These are phyloP conservation scores for Drosophila fuyamai DNA, from an alignment of 1,140 invertebrate species.

Conservation along the genomic window DNA sequence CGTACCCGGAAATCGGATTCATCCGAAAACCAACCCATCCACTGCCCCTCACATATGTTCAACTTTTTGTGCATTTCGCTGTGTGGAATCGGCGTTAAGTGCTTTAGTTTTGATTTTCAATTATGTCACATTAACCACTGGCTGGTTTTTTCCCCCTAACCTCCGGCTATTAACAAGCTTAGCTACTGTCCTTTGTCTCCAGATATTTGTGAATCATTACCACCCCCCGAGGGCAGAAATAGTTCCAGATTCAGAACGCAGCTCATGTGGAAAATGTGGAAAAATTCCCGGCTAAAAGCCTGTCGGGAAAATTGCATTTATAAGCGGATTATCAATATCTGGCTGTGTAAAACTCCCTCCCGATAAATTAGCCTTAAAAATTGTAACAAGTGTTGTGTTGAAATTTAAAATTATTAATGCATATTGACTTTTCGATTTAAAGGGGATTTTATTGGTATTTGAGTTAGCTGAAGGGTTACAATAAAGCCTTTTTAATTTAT, in stretches of 20 bases:
- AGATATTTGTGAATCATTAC: slow-evolving; percentile 57
- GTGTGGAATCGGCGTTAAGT: slow-evolving; percentile 73
- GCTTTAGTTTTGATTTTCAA: slow-evolving; percentile 84
- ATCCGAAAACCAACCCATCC: slow-evolving; percentile 3
- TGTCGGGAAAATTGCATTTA: slow-evolving; percentile 59
- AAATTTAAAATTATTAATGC: slow-evolving; percentile 48
- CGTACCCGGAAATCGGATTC: slow-evolving; percentile 33
- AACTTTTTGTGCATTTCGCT: slow-evolving; percentile 75
- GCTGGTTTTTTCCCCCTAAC: slow-evolving; percentile 3
- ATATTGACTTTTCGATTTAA: slow-evolving; percentile 61
- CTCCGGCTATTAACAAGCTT: slow-evolving; percentile 65
- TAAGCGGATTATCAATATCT: slow-evolving; percentile 72
- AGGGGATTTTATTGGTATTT: background rate
- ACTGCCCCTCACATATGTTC: slow-evolving; percentile 67
- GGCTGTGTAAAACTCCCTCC: slow-evolving; percentile 8
- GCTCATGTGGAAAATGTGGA: slow-evolving; percentile 72
- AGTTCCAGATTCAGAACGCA: slow-evolving; percentile 39
- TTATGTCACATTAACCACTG: slow-evolving; percentile 80
- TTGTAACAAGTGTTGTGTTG: slow-evolving; percentile 72
- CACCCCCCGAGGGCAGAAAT: slow-evolving; percentile 51
- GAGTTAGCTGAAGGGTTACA: slow-evolving; percentile 4
- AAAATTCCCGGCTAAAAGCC: slow-evolving; percentile 58
- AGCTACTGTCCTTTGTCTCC: slow-evolving; percentile 48
- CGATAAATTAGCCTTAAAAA: slow-evolving; percentile 74
- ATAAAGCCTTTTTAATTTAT: slow-evolving; percentile 17